Evolutionary conservation across 2,888 invertebrate genomes (phyloP).

Genomic region (Xestia c-nigrum): DNA sequence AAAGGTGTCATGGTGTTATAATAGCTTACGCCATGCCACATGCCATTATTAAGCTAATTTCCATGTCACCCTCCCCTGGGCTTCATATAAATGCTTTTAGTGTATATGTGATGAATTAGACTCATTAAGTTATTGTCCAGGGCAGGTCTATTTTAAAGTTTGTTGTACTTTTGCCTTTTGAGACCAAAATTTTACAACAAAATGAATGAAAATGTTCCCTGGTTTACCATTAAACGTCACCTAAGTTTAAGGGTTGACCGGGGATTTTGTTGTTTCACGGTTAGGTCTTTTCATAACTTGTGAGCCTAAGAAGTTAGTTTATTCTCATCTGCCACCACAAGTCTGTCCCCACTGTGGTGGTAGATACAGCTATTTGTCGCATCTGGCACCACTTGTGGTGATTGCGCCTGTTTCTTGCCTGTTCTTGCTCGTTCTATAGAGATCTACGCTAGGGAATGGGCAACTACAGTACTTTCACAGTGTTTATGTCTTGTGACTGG

Average conservation of each 20-base stretch:
- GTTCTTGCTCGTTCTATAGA: too few relatives aligned
- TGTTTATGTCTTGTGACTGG: too few relatives aligned
- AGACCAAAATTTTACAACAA: not conserved
- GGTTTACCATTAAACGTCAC: not conserved
- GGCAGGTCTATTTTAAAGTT: slow-evolving; percentile 4
- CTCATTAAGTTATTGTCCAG: slow-evolving; percentile 4
- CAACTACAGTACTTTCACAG: too few relatives aligned
- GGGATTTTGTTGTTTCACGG: not conserved
- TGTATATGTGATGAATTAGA: slow-evolving; percentile 34
- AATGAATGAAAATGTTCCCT: not conserved
- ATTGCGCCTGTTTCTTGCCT: too few relatives aligned
- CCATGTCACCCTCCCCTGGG: slow-evolving; percentile 40
- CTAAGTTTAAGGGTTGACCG: not conserved
- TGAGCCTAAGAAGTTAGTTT: not conserved
- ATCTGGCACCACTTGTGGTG: too few relatives aligned
- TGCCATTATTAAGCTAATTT: slow-evolving; percentile 32
- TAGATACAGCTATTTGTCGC: too few relatives aligned
- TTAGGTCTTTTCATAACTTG: slow-evolving; percentile 2
- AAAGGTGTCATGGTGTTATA: not conserved
- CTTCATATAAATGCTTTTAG: slow-evolving; percentile 51
- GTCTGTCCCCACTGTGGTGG: too few relatives aligned
- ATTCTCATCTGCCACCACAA: too few relatives aligned
- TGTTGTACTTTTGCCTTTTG: slow-evolving; percentile 7
- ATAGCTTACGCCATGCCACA: not conserved
- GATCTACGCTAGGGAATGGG: too few relatives aligned